These are phyloP conservation scores for Folsomia manolachei DNA, from an alignment of 2,888 invertebrate genomes.

Conservation along the genomic window DNA sequence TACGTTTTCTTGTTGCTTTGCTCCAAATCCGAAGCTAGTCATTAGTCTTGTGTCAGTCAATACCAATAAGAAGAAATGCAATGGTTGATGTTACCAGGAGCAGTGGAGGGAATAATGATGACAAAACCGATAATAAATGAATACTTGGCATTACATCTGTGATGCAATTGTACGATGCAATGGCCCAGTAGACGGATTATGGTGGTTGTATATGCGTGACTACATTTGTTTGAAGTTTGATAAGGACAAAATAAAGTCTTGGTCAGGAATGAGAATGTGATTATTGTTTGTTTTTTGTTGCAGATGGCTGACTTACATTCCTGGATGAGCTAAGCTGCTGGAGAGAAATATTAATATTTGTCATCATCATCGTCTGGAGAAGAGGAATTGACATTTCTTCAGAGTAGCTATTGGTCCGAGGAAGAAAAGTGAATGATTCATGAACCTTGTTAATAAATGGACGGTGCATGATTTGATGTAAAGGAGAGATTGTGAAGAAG, in stretches of 20 bases:
- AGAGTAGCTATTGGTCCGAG: neutral
- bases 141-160: neutral
- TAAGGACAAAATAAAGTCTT: neutral
- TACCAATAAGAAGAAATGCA: neutral
- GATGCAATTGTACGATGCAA: no score
- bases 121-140: neutral
- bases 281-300: neutral
- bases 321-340: neutral
- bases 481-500: neutral
- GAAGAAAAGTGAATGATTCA: conserved; percentile 3
- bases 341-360: neutral
- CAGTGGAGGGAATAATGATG: neutral
- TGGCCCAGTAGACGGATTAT: no score
- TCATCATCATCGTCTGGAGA: no score
- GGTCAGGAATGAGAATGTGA: neutral
- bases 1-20: neutral
- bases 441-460: no score
- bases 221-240: neutral
- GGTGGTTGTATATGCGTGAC: no score
- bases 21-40: neutral
- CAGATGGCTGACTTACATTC: neutral
- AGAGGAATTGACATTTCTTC: neutral
- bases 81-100: no score
- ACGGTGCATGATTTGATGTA: conserved; percentile 4
- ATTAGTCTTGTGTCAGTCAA: neutral